Evolutionary conservation across 2,888 invertebrate genomes (phyloP).

Genomic region (Isoperla grammatica): DNA sequence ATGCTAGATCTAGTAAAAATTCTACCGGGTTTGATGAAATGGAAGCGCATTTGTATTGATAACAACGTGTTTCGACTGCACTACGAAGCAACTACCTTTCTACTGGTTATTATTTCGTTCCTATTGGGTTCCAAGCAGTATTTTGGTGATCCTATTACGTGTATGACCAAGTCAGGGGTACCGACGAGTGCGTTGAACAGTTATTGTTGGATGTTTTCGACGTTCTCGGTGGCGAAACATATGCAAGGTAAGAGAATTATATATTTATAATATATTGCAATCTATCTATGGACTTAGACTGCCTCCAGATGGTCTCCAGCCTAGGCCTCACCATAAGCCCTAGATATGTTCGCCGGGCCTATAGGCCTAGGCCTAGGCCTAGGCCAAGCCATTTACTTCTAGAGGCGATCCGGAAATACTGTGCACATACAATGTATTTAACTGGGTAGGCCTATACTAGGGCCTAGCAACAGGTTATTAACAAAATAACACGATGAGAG

Average conservation of each 20-base stretch:
- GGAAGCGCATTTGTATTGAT: slow-evolving; percentile 62
- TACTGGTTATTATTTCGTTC: slow-evolving; percentile 68
- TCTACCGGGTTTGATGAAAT: slow-evolving; percentile 60
- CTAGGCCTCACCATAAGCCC: no score
- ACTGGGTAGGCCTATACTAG: no score
- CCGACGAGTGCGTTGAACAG: slow-evolving; percentile 58
- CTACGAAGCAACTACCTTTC: slow-evolving; percentile 64
- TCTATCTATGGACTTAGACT: no score
- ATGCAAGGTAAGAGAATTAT: slow-evolving; percentile 42
- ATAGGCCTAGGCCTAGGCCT: no score
- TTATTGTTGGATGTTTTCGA: slow-evolving; percentile 75
- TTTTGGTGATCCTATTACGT: slow-evolving; percentile 80
- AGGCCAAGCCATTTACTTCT: no score
- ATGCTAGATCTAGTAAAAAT: slow-evolving; percentile 64
- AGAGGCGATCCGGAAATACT: no score
- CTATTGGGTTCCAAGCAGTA: slow-evolving; percentile 78
- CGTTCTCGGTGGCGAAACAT: slow-evolving; percentile 51
- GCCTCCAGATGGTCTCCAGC: no score
- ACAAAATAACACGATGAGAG: no score
- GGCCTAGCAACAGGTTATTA: no score
- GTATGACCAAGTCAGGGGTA: slow-evolving; percentile 44
- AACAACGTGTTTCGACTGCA: slow-evolving; percentile 70
- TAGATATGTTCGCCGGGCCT: no score
- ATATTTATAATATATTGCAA: no score
- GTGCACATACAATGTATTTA: no score